Evolutionary conservation across 2,797 vertebrate genomes (phyloP), one percentile per base, ranked within the genome.

Genomic region (Lagocephalus sceleratus): DNA sequence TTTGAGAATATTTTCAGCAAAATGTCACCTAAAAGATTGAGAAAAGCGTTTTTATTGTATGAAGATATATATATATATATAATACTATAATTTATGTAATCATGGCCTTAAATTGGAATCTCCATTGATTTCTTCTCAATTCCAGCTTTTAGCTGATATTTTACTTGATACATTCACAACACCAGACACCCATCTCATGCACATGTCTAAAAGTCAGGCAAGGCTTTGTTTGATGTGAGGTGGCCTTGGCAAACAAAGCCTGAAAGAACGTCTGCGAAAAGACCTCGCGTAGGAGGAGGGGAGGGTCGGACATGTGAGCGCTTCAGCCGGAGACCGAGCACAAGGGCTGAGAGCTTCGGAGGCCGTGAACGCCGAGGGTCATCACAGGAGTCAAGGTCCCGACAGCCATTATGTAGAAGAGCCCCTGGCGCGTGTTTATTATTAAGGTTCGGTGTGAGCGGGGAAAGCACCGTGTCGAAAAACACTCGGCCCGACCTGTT

Each of bases 171-270:
- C 12, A 35, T 35, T 35, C 11, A 14, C 32, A 2, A 12, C 32
- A 14, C 12, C 32, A 35, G 32, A 35, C 12, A n/a, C n/a, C n/a
- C n/a, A 14, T 35, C 12, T 35, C 12, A 14, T 35, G 12, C 10
- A 14, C 9, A 35, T 12, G 32, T 4, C 32, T 14, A 14, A 35
- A 35, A 35, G 32, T 12, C 32, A 35, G 32, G 8, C 4, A 35
- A 39, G 12, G 6, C 17, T 19, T 42, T n/a, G 5, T 19, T n/a
- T 19, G 10, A 42, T 42, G 8, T 10, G 52, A 51, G 60, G 56
- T 51, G 79, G 68, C 85, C 84, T 90, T 88, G 85, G 80, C 51
- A 75, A 63, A 85, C 73, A 83, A 79, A 83, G 71, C 65, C 78
- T 64, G 68, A 44, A 40, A 12, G 17, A 14, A 51, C 19, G 19